phyloP scores from a whole-genome alignment of 2,888 invertebrate species.

The Chaetogeoica ovagalla region DNA sequence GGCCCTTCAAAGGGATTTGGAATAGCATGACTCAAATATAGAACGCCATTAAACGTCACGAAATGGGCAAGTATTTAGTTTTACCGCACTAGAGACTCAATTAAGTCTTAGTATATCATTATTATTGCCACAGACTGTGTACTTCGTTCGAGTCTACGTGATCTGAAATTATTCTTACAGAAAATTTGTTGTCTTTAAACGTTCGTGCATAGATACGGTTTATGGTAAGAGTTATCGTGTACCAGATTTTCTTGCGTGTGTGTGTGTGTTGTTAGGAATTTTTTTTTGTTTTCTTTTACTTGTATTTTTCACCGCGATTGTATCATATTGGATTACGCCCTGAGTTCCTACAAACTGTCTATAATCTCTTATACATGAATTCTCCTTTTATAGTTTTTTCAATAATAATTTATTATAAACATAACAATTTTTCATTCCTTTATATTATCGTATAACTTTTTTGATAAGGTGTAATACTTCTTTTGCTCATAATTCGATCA shows the following conservation, averaged over 20 bases:
- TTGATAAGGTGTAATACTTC: no score
- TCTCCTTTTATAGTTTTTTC: no score
- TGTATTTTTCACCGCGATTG: background rate
- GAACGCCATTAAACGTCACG: background rate
- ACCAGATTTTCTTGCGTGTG: background rate
- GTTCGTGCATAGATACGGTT: background rate
- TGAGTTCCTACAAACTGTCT: no score
- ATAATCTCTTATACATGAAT: no score
- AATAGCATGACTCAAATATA: background rate
- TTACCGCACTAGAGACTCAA: background rate
- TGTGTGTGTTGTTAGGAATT: conserved; percentile 2
- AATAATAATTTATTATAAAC: no score
- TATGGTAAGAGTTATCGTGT: background rate
- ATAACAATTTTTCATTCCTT: no score
- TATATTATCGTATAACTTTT: no score
- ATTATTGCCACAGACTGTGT: no score
- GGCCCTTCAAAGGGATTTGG: background rate
- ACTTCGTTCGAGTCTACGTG: background rate
- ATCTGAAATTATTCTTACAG: background rate
- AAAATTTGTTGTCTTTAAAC: background rate
- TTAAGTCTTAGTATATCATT: background rate
- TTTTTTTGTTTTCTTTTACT: background rate
- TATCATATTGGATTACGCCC: no score
- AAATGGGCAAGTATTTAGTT: background rate
- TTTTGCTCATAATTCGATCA: no score